Percentiles rank a stretch among this genome's conserved stretches.
Conservation (phyloP, 2,113 vertebrate species). For the Nicator chloris region DNA sequence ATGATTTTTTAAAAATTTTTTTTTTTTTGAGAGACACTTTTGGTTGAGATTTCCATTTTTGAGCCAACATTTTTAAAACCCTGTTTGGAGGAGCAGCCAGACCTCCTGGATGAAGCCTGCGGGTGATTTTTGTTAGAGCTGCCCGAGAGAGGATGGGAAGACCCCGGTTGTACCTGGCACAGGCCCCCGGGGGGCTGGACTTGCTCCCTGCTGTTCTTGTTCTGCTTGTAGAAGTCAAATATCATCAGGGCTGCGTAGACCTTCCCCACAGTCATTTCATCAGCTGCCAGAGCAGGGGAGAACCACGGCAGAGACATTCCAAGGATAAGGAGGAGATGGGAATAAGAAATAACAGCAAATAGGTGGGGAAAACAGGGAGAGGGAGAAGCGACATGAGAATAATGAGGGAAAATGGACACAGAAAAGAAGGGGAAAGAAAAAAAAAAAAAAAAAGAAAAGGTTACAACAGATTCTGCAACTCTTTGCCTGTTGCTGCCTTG, state of each 20-base stretch:
- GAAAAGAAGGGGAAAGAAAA: neutral
- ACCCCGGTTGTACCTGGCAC: slow-evolving; percentile 65
- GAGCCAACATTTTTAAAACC: slow-evolving; percentile 42
- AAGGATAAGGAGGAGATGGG: neutral
- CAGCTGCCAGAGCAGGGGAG: slow-evolving; percentile 67
- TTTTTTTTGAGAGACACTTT: neutral
- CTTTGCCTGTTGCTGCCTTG: neutral
- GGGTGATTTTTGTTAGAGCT: neutral
- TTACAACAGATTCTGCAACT: neutral
- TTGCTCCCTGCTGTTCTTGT: slow-evolving; percentile 83
- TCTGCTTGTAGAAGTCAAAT: slow-evolving; percentile 97
- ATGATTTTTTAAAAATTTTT: neutral
- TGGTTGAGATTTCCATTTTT: neutral
- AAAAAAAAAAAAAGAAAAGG: neutral
- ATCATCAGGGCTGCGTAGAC: slow-evolving; percentile 97
- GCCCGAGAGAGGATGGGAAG: neutral
- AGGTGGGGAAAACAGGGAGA: neutral
- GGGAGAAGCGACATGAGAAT: neutral
- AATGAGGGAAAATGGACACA: neutral
- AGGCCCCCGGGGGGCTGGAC: slow-evolving; percentile 76
- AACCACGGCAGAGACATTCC: neutral
- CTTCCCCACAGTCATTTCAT: slow-evolving; percentile 95
- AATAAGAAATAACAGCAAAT: neutral
- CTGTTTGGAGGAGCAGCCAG: slow-evolving; percentile 8
- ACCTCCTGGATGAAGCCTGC: neutral